A percentile compares a stretch with the other conserved stretches of the same genome.
Evolutionary conservation across 2,113 vertebrate species (phyloP).

Genomic region (Odontophorus gujanensis): DNA sequence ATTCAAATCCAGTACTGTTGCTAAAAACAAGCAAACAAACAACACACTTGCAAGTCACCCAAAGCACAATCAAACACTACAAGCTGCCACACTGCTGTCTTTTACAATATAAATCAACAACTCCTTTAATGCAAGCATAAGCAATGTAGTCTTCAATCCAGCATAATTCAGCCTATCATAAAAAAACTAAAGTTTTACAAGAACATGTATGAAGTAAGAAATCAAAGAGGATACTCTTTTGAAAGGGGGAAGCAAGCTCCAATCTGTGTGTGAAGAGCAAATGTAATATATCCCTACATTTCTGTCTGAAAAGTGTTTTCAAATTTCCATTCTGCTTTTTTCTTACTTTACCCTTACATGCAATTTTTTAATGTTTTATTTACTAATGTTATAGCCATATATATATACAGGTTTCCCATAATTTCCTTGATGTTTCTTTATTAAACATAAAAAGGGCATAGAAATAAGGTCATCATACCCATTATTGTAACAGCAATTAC

Average conservation of each 20-base stretch:
- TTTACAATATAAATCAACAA: neutral
- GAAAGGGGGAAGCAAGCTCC: neutral
- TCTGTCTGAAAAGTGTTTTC: neutral
- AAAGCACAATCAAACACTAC: neutral
- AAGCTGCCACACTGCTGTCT: neutral
- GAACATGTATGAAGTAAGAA: rapidly evolving
- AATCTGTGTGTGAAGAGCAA: neutral
- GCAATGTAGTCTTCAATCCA: neutral
- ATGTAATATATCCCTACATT: rapidly evolving
- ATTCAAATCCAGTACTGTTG: neutral
- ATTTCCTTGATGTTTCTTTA: neutral
- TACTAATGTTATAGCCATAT: neutral
- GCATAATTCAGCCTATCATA: neutral
- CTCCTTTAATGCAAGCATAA: neutral
- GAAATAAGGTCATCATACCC: neutral
- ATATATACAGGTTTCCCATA: neutral
- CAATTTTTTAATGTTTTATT: neutral
- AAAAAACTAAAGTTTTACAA: neutral
- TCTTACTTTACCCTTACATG: neutral
- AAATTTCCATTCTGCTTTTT: neutral
- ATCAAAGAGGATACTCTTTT: neutral
- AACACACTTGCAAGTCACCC: neutral
- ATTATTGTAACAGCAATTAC: neutral
- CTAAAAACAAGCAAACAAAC: neutral
- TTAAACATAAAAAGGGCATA: neutral